phyloP scores from a whole-genome alignment of 1,140 invertebrate species.

The Drosophila pachea region DNA sequence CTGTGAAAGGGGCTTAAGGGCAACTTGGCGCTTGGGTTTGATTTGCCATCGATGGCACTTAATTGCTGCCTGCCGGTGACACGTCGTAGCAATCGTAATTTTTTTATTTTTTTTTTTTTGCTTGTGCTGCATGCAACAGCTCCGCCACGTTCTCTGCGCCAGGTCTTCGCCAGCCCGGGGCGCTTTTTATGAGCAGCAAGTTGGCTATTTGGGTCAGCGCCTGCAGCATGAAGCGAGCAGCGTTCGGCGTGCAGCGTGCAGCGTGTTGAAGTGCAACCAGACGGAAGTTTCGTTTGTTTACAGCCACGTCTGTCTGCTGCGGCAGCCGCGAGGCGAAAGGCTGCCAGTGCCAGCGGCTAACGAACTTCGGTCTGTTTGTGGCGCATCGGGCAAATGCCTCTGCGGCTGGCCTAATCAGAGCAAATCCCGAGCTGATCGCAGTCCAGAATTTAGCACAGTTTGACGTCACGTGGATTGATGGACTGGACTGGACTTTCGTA shows the following conservation, averaged over 20 bases:
- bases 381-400: conserved; percentile 16
- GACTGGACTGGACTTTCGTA: not conserved
- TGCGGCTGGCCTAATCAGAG: conserved; percentile 23
- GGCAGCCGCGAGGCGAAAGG: conserved; percentile 26
- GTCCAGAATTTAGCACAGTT: too few relatives aligned
- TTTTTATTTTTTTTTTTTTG: not conserved
- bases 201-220: conserved; percentile 58
- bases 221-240: not conserved
- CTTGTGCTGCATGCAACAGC: conserved; percentile 7
- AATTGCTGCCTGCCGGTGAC: conserved; percentile 44
- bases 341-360: conserved; percentile 15
- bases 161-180: conserved; percentile 47
- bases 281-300: conserved; percentile 60
- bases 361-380: conserved; percentile 28
- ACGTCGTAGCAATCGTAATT: not conserved
- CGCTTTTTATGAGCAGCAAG: conserved; percentile 50
- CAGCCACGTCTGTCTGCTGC: not conserved
- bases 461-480: conserved; percentile 1
- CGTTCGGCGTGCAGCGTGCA: too few relatives aligned
- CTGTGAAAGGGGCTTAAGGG: conserved; percentile 17
- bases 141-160: conserved; percentile 12
- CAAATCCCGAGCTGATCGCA: conserved; percentile 2
- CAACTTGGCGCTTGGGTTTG: conserved; percentile 23
- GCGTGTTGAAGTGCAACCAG: conserved; percentile 66
- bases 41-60: conserved; percentile 48